Base-by-base conservation (phyloP, 2,797 vertebrate genomes). In the Crocidura indochinensis region DNA sequence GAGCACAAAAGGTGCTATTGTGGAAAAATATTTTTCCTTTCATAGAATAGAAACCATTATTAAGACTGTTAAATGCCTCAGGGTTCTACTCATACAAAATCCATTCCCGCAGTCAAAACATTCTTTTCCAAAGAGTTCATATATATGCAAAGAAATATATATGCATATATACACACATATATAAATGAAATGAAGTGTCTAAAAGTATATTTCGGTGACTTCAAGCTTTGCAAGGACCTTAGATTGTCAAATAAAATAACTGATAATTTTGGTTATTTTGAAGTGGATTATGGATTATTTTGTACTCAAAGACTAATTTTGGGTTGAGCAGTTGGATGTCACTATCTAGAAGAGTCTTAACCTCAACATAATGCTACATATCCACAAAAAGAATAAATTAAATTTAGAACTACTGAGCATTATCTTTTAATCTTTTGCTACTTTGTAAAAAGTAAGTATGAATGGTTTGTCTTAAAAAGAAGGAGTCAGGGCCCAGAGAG, bases 1-100 rank as follows among this genome's bases (percentile, higher is more conserved):
- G 98, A 98, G 97, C 98, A 98, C 97, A 64, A 97, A 97, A 98
- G 97, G 97, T 97, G 95, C 97, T 97, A 97, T 98, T 97, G 97
- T 98, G 97, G 93, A 98, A 98, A 98, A 98, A 97, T 97, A 97
- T 96, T 97, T 98, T 97, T 97, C 94, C 97, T 98, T 96, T 96
- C 93, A 93, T 95, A 97, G 97, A 98, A 98, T 97, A 97, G 97
- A 96, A 98, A 97, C 97, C 96, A 98, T 98, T 97, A 98, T 97
- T 98, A 97, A 98, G 98, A 97, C 97, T 97, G 97, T 97, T 97
- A 97, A 97, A 96, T 97, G 97, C 97, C 98, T 98, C 96, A 84
- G 97, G 98, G 97, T 97, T 97, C 96, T 97, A 94, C 97, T 97
- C 96, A 96, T 96, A 96, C 95, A 97, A 97, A 98, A 98, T 97